These are phyloP conservation scores for Xanthia icteritia DNA, from an alignment of 2,888 invertebrate genomes.

Conservation along the genomic window DNA sequence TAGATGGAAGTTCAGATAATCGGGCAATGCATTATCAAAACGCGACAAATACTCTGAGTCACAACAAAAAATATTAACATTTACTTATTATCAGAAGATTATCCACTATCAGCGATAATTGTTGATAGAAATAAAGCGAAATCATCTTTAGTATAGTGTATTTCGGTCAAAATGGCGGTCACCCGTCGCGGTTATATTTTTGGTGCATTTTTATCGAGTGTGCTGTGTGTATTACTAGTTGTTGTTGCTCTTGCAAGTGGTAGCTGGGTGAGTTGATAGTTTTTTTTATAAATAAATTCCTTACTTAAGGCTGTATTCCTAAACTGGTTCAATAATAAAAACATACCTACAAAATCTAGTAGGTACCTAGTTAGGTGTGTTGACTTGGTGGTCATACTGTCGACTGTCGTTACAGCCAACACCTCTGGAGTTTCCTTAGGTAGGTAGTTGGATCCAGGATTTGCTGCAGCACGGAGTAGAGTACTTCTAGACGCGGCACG, in stretches of 20 bases:
- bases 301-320: background rate
- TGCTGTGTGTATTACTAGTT: conserved; percentile 80
- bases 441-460: background rate
- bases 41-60: conserved; percentile 41
- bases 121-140: conserved; percentile 46
- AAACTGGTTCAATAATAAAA: background rate
- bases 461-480: background rate
- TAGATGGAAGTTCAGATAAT: conserved; percentile 9
- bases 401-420: background rate
- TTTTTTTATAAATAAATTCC: background rate
- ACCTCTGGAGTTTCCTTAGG: background rate
- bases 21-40: conserved; percentile 51
- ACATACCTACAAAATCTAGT: background rate
- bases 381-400: background rate
- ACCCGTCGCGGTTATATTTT: conserved; percentile 85
- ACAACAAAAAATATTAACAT: conserved; percentile 40
- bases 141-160: conserved; percentile 53
- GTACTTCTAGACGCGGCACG: too few species aligned
- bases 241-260: conserved; percentile 83
- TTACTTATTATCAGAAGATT: conserved; percentile 58
- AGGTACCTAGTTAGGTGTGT: too few species aligned
- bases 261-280: conserved; percentile 83
- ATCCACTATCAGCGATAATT: conserved; percentile 67
- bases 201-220: conserved; percentile 82
- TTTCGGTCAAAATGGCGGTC: conserved; percentile 81